Percentiles rank a stretch among this genome's conserved stretches.
These are phyloP conservation scores for Dynastes tityus DNA, from an alignment of 2,888 invertebrate species.

Conservation along the genomic window DNA sequence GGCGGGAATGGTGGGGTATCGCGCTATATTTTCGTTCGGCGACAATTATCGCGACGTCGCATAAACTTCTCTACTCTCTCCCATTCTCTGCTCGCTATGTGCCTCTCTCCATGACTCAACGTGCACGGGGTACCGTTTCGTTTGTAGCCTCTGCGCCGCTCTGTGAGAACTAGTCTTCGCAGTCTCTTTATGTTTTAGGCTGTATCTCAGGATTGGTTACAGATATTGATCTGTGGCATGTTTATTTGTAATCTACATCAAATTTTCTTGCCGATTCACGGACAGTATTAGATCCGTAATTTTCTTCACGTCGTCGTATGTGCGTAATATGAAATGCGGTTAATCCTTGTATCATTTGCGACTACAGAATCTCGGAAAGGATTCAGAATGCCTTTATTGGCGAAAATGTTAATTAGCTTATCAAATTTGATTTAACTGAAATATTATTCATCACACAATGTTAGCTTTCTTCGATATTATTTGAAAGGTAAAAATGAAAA, in stretches of 20 bases:
- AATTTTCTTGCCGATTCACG: conserved; percentile 59
- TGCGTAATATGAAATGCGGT: background rate
- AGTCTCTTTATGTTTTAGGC: conserved; percentile 52
- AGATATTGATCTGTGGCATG: conserved; percentile 60
- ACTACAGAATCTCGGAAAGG: too few species aligned
- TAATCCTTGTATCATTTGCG: background rate
- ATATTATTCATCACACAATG: too few species aligned
- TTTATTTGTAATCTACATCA: conserved; percentile 65
- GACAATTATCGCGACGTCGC: conserved; percentile 41
- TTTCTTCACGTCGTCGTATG: conserved; percentile 2
- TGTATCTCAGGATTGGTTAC: conserved; percentile 56
- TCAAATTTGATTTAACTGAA: too few species aligned
- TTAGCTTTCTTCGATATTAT: too few species aligned
- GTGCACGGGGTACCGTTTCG: conserved; percentile 24
- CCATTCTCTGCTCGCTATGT: conserved; percentile 1
- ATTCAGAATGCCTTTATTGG: too few species aligned
- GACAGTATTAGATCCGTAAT: conserved; percentile 57
- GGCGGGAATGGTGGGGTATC: background rate
- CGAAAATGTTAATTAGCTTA: too few species aligned
- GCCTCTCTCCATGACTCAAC: conserved; percentile 33
- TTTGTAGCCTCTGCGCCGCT: conserved; percentile 49
- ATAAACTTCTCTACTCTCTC: conserved; percentile 17
- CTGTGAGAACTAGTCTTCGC: conserved; percentile 50
- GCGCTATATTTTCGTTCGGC: conserved; percentile 35
- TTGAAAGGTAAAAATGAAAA: too few species aligned